Base-by-base conservation (phyloP, 2,797 vertebrate species). In the Streptopelia turtur region DNA sequence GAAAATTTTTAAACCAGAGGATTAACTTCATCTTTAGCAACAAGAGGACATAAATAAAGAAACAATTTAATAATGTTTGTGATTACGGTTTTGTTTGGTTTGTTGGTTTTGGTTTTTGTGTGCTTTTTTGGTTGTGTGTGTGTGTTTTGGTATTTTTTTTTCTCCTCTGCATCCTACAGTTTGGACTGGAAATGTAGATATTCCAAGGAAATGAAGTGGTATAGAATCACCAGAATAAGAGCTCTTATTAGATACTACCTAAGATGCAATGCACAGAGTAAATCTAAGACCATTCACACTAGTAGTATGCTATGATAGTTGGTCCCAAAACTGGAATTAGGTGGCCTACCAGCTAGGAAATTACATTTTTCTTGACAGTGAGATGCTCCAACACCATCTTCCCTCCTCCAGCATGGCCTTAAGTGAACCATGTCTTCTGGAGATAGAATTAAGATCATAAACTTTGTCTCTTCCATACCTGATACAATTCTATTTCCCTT, bases 201-300 rank as follows among this genome's bases (percentile, higher is more conserved):
- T 17, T 53, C 7, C 10, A 75, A 59, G 37, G 39, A n/a, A 82
- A 76, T 64, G 22, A 39, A 71, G 2, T 18, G 5, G 4, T n/a
- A 55, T 1, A 45, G 23, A 70, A 72, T 37, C 33, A 59, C 5
- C 16, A 72, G 0, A 4, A 24, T 13, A 57, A 60, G 9, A 69
- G 3, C 5, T 35, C 10, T 74, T 66, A 23, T 24, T 33, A 85
- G 47, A 24, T 2, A 16, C 10, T 49, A 25, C 3, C 13, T 35
- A 69, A 55, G 14, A 68, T 35, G 16, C 30, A 64, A 56, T 0
- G 0, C 2, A 3, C 12, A n/a, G 3, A 52, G 6, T 60, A 56
- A 84, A 43, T 52, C n/a, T n/a, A 43, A 9, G 15, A 85, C 30
- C 30, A 65, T 20, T 76, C n/a, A 59, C 5, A 3, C 13, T 56